Percentiles rank a stretch among this genome's conserved stretches.
Conservation (phyloP, 2,113 vertebrate genomes). For the Fulmarus glacialis region DNA sequence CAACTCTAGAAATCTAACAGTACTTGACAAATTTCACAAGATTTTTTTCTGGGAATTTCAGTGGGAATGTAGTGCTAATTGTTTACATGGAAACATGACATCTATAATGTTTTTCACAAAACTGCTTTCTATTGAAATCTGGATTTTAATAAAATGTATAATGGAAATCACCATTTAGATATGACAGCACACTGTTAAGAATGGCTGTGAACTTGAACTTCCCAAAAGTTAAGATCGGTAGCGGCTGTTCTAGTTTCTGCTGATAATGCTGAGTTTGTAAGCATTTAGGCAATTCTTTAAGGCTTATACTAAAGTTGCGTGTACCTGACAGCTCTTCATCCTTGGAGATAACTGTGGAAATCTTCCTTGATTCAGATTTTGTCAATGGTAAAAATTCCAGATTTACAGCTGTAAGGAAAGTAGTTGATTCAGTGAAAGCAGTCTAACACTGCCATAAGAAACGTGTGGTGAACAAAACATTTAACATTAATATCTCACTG, state of each 20-base stretch:
- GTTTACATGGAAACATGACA: not conserved
- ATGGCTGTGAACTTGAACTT: not conserved
- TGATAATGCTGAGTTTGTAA: not conserved
- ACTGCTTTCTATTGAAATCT: not conserved
- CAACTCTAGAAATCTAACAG: not conserved
- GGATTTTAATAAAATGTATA: not conserved
- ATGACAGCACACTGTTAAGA: not conserved
- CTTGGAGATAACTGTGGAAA: not conserved
- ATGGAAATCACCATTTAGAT: not conserved
- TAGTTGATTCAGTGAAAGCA: not conserved
- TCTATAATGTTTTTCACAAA: not conserved
- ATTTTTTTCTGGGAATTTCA: not conserved
- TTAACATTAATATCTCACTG: not conserved
- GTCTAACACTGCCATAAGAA: accelerated
- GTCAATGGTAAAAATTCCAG: not conserved
- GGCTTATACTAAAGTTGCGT: not conserved
- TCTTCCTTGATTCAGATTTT: not conserved
- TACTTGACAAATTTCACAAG: not conserved
- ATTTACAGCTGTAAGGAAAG: not conserved
- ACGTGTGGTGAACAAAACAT: not conserved
- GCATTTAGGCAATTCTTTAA: not conserved
- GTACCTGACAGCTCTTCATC: not conserved
- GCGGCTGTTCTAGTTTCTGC: not conserved
- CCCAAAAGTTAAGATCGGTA: not conserved
- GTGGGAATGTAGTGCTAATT: not conserved